Base-by-base conservation (phyloP, 2,797 vertebrate genomes). In the Peromyscus eremicus region DNA sequence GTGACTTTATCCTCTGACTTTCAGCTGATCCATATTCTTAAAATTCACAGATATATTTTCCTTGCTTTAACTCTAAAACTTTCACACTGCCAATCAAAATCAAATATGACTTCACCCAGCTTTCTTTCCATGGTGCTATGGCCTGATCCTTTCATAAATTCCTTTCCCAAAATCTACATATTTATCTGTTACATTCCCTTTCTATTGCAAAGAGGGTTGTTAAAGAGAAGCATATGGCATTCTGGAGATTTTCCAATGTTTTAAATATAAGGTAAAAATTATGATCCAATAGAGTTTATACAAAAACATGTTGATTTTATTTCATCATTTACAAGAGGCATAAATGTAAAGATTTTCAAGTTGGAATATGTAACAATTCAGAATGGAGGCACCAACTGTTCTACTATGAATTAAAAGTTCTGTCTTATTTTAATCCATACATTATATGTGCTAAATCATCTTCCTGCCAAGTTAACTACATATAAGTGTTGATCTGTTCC, bases 191-290 rank as follows among this genome's bases (percentile, higher is more conserved):
- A 80, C 34, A 71, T 89, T 91, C 8, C 23, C 40, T 46, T 96
- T 79, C 46, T 89, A 25, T 73, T 89, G 6, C 79, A 79, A 23
- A 90, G 4, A 60, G 60, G 2, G 4, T 46, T 84, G 52, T 29
- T 64, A 73, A 87, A 79, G 62, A 49, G 75, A 86, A 80, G n/a
- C 8, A 1, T 60, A 25, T 21, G 21, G 52, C 68, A 43, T 91
- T 91, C 85, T 92, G 62, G 60, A 94, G 2, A 13, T 3, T 82
- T 92, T 83, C 75, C 34, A 92, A 49, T 37, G 89, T 94, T 96
- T 92, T 76, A 92, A 95, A 55, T 92, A 95, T 82, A 86, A 52
- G 55, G 10, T n/a, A 79, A 95, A 97, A 89, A 93, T 11, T 55
- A 82, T 95, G 25, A 87, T 49, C 27, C 10, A 76, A 81, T 13